Conservation (phyloP, 2,797 vertebrate species). For the Parauchenoglanis punctatus region DNA sequence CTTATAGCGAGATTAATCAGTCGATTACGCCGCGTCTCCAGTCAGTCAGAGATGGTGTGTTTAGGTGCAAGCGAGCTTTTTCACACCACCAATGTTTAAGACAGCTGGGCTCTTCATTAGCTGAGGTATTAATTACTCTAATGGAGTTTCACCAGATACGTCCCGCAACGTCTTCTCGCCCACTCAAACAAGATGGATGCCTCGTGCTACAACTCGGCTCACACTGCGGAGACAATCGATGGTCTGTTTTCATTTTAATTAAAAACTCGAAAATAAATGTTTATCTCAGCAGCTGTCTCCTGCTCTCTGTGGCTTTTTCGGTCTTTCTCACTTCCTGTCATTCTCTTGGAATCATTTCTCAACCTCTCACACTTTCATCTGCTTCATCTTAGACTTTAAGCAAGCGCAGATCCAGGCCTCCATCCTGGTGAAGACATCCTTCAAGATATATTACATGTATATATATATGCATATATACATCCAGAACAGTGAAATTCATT, state of each 20-base stretch:
- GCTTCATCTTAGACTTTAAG: neutral
- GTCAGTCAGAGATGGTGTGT: slow-evolving; percentile 11
- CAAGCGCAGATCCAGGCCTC: neutral
- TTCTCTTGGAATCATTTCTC: neutral
- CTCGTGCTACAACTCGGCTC: slow-evolving; percentile 36
- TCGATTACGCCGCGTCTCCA: slow-evolving; percentile 29
- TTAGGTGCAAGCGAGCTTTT: slow-evolving; percentile 31
- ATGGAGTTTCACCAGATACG: slow-evolving; percentile 43
- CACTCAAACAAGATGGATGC: slow-evolving; percentile 50
- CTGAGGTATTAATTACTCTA: slow-evolving; percentile 58
- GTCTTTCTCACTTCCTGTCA: neutral
- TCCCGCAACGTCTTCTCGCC: slow-evolving; percentile 43
- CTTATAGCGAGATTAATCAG: slow-evolving; percentile 46
- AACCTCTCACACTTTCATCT: neutral
- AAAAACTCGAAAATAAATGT: slow-evolving; percentile 57
- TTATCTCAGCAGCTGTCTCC: slow-evolving; percentile 50
- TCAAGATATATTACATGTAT: too few species aligned
- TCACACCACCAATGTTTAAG: slow-evolving; percentile 21
- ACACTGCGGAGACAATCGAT: slow-evolving; percentile 55
- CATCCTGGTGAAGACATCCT: too few species aligned
- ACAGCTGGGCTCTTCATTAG: slow-evolving; percentile 52
- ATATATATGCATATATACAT: too few species aligned
- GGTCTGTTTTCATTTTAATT: slow-evolving; percentile 63
- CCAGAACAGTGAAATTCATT: too few species aligned
- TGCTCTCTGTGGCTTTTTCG: slow-evolving; percentile 17